Conservation (phyloP, 64 coral and sea anemone genomes). For the Anthopleura sola region DNA sequence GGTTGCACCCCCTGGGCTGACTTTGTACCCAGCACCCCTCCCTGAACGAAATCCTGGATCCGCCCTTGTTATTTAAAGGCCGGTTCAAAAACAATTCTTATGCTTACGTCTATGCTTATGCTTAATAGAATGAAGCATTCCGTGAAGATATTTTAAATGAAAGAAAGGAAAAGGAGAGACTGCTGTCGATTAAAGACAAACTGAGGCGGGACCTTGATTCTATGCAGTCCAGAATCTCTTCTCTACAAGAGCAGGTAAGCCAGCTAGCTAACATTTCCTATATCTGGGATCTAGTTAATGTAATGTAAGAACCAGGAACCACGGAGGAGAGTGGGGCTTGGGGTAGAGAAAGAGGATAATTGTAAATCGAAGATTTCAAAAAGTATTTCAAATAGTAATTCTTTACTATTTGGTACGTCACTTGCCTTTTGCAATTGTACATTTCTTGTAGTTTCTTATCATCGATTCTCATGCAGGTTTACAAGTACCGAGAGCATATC, state of each 20-base stretch:
- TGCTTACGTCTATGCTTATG: too few relatives aligned
- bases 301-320: too few relatives aligned
- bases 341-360: too few relatives aligned
- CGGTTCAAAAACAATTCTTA: too few relatives aligned
- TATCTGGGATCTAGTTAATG: too few relatives aligned
- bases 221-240: slow-evolving; percentile 86
- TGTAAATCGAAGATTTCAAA: neutral
- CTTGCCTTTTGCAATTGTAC: neutral
- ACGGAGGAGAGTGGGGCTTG: too few relatives aligned
- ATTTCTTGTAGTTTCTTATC: neutral
- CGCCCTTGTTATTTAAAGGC: too few relatives aligned
- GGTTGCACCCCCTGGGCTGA: too few relatives aligned
- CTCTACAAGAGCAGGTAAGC: slow-evolving; percentile 90
- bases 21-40: too few relatives aligned
- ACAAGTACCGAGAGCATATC: slow-evolving; percentile 98
- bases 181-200: slow-evolving; percentile 90
- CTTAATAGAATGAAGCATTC: slow-evolving; percentile 78
- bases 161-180: slow-evolving; percentile 88
- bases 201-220: slow-evolving; percentile 84
- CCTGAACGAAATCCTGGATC: too few relatives aligned
- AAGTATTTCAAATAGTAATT: too few relatives aligned
- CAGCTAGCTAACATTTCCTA: neutral
- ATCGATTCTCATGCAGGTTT: slow-evolving; percentile 47
- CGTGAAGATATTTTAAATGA: slow-evolving; percentile 91
- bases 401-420: neutral